Base-by-base conservation (phyloP, 2,113 vertebrate species). In the Suricata suricatta region DNA sequence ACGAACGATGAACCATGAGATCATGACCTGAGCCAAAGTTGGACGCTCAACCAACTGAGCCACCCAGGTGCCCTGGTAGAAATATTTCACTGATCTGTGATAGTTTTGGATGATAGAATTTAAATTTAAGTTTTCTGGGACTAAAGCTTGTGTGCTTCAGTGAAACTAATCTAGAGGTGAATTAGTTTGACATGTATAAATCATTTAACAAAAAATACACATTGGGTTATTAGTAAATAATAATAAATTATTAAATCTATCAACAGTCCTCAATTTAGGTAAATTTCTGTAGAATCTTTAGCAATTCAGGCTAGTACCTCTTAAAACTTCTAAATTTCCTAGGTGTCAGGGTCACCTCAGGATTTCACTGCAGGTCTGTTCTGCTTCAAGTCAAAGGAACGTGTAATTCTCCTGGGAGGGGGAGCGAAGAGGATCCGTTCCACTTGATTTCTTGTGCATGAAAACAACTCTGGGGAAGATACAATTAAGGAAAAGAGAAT, bases 391-490 rank as follows among this genome's bases (percentile, higher is more conserved):
- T 92, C 71, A 82, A 85, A 35, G 44, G 23, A 71, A 94, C 38
- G n/a, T 38, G 29, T 31, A 41, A 52, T 84, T 90, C 88, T 95
- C 80, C 60, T 86, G 60, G 87, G 71, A 86, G 41, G 33, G 44
- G 80, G 35, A 92, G 41, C 64, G 82, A 27, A 76, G 8, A 83
- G 74, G 83, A 88, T 84, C 90, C 72, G 94, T 97, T 95, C 92
- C 81, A 77, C 94, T 96, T 95, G 96, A 95, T 90, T 94, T 72
- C 64, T 54, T 90, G 64, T 91, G 71, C 21, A 44, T 95, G 90
- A 86, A 57, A 50, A 69, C 60, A 90, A 63, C 60, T 41, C 71
- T 50, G 23, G 90, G 76, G 81, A 90, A 93, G 97, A 74, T 6
- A 88, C 19, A 93, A 54, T 90, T 82, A 88, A 77, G 66, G 85